phyloP scores from a whole-genome alignment of 2,888 invertebrate species.

The Stratiomys singularior region DNA sequence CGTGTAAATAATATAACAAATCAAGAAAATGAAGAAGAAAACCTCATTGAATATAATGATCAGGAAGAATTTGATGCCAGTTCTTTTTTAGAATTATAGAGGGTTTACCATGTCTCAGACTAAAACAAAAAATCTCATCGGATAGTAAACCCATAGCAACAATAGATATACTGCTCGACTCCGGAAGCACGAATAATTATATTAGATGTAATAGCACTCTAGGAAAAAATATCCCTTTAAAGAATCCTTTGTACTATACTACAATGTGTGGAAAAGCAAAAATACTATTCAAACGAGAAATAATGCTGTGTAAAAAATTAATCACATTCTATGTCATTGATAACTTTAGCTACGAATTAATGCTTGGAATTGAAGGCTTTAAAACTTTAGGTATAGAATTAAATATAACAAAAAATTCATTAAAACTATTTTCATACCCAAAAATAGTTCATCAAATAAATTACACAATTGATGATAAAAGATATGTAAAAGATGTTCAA shows the following conservation, averaged over 20 bases:
- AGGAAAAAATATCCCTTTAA: conserved; percentile 2
- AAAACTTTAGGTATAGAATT: neutral
- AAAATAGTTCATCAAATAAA: neutral
- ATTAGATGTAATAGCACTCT: neutral
- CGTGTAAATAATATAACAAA: neutral
- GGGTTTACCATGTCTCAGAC: neutral
- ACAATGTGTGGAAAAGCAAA: neutral
- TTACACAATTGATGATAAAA: neutral
- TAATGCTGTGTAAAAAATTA: neutral
- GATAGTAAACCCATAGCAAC: neutral
- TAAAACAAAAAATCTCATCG: neutral
- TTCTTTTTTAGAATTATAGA: neutral
- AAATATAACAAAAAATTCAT: neutral
- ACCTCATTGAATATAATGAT: neutral
- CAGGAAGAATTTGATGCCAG: neutral
- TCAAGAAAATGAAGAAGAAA: neutral
- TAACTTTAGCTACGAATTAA: neutral
- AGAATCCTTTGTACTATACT: neutral
- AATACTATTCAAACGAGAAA: neutral
- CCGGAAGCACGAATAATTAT: neutral
- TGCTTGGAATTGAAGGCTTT: neutral
- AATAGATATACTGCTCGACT: neutral
- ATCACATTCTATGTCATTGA: neutral
- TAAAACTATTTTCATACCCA: neutral
- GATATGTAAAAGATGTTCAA: neutral